Evolutionary conservation across 1,140 invertebrate genomes (phyloP).

Genomic region (Cyrtorhinus lividipennis): DNA sequence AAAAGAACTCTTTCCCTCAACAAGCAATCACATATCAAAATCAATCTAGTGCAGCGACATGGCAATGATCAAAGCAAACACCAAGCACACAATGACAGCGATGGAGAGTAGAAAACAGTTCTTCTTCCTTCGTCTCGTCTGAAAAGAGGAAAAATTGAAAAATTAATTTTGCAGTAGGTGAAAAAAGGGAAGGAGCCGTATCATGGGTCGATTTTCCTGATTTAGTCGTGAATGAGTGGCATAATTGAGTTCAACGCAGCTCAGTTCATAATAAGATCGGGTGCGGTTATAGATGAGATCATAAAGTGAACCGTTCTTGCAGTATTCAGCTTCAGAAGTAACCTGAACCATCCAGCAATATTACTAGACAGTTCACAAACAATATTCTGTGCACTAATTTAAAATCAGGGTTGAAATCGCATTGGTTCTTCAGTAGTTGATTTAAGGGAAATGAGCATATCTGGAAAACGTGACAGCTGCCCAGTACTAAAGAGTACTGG

Average conservation of each 20-base stretch:
- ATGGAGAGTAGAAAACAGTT: conserved; percentile 15
- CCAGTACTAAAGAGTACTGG: no score
- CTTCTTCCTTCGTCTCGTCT: conserved; percentile 17
- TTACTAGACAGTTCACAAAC: no score
- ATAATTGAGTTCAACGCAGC: neutral
- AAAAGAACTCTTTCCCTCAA: no score
- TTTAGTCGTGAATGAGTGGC: no score
- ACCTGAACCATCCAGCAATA: no score
- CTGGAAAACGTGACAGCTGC: no score
- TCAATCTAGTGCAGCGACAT: neutral
- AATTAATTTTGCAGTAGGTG: neutral
- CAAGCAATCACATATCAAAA: no score
- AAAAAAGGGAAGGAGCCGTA: neutral
- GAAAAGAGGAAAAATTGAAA: conserved; percentile 4
- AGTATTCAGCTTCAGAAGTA: neutral
- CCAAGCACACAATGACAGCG: neutral
- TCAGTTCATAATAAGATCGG: neutral
- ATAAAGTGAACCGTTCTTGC: neutral
- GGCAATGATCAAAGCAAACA: conserved; percentile 10
- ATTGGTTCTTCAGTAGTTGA: no score
- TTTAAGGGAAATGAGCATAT: no score
- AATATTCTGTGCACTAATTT: no score
- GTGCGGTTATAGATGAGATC: neutral
- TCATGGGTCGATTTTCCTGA: no score
- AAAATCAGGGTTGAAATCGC: no score